Evolutionary conservation across 1,140 invertebrate species (phyloP), one percentile per base, ranked within the genome.

Genomic region (Stegodyphus mimosarum): DNA sequence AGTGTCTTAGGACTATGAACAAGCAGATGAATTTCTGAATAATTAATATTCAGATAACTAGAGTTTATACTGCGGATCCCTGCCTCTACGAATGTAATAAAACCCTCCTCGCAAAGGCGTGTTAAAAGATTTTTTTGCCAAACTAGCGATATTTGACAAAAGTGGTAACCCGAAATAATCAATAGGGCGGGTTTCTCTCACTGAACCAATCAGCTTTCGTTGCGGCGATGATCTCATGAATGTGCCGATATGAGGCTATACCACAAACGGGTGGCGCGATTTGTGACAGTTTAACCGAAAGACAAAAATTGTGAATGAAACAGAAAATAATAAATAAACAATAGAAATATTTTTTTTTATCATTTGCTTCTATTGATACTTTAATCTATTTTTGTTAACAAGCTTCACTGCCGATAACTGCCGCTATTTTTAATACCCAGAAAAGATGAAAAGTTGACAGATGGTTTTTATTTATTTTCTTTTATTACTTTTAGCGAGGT

Each of bases 241-340:
- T 55, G n/a, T 11, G 50, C 75, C 64, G 75, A 77, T 66, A 79
- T 79, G 64, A 79, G 17, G 77, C 77, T 79, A 79, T 79, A 70
- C 18, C 66, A 15, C 18, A 60, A 77, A 64, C n/a, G 15, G 11
- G 77, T 79, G 77, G 77, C 77, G 77, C 77, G 64, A 79, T 70
- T 79, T 49, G 49, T 50, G 74, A 55, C 74, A 60, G 74, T 51
- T 63, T 49, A 79, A 79, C 18, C 64, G 13, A 55, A 33, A 50
- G 6, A 79, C 18, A 53, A 79, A 79, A 79, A 70, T 70, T 79
- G 50, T 79, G 77, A 79, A 79, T 79, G 77, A 70, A 79, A 51
- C 77, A 79, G 33, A 33, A 33, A 33, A 33, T 33, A 33, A 33
- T 33, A 33, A 33, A 33, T 33, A 33, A 33, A 33, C 33, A 33